Evolutionary conservation across 30 jellyfish, hydroid and myxozoan genomes (phyloP).

Genomic region (Aurelia sp.): DNA sequence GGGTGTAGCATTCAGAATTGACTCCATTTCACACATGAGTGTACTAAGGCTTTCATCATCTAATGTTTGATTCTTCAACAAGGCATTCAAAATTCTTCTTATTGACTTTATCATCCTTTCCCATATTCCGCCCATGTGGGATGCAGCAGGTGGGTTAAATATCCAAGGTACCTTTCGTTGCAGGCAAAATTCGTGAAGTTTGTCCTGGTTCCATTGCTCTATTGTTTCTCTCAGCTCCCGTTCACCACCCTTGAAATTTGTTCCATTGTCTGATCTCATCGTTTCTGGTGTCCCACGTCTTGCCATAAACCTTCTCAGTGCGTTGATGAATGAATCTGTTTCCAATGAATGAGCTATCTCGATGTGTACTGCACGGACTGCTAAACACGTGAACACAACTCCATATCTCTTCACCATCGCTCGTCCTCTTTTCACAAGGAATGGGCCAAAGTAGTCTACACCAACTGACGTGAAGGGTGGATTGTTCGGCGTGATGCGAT

Average conservation of each 20-base stretch:
- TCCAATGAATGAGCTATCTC: slow-evolving; percentile 23
- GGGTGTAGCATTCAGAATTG: slow-evolving; percentile 51
- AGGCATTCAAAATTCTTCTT: slow-evolving; percentile 15
- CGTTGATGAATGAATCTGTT: slow-evolving; percentile 30
- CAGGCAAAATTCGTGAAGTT: slow-evolving; percentile 1
- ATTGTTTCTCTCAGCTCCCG: slow-evolving; percentile 46
- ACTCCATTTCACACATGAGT: slow-evolving; percentile 44
- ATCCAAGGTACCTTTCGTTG: slow-evolving; percentile 14
- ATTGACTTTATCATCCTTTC: slow-evolving; percentile 45
- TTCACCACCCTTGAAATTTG: slow-evolving; percentile 61
- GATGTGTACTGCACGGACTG: slow-evolving; percentile 50
- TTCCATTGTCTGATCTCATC: slow-evolving; percentile 40
- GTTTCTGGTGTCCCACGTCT: slow-evolving; percentile 49
- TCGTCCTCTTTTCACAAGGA: slow-evolving; percentile 48
- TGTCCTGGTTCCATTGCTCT: slow-evolving; percentile 20
- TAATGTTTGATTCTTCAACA: slow-evolving; percentile 27
- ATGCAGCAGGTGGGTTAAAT: slow-evolving; percentile 20
- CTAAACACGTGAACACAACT: slow-evolving; percentile 47
- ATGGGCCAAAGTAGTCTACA: slow-evolving; percentile 61
- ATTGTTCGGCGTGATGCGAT: slow-evolving; percentile 17
- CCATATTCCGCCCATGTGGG: slow-evolving; percentile 50
- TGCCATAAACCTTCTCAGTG: slow-evolving; percentile 61
- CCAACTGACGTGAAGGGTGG: slow-evolving; percentile 67
- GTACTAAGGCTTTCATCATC: slow-evolving; percentile 45
- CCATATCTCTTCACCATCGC: slow-evolving; percentile 46